Percentiles rank a stretch among this genome's conserved stretches.
Evolutionary conservation across 2,888 invertebrate species (phyloP).

Genomic region (Microctonus aethiopoides): DNA sequence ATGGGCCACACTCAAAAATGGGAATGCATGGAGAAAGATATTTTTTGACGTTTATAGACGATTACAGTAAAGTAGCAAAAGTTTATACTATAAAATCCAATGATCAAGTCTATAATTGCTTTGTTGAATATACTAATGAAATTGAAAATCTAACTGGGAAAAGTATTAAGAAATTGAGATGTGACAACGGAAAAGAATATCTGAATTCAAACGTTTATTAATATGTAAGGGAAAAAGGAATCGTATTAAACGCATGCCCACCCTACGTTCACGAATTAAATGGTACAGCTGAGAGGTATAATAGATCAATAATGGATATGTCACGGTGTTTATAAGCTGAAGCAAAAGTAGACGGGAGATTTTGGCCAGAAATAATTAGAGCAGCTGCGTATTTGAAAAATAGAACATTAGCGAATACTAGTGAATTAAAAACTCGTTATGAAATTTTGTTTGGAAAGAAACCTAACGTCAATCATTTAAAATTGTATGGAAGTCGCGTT

Average conservation of each 20-base stretch:
- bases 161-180: slow-evolving; percentile 20
- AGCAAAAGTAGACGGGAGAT: slow-evolving; percentile 8
- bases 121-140: slow-evolving; percentile 22
- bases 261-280: slow-evolving; percentile 26
- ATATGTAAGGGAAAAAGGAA: slow-evolving; percentile 22
- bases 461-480: slow-evolving; percentile 48
- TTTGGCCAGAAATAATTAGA: slow-evolving; percentile 25
- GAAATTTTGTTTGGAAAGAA: slow-evolving; percentile 51
- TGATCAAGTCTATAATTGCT: background rate
- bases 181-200: slow-evolving; percentile 24
- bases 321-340: slow-evolving; percentile 22
- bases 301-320: slow-evolving; percentile 23
- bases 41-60: slow-evolving; percentile 20
- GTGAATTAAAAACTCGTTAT: slow-evolving; percentile 45
- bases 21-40: slow-evolving; percentile 38
- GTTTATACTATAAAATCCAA: background rate
- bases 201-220: too few species aligned
- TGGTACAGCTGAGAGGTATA: slow-evolving; percentile 23
- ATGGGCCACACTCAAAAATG: slow-evolving; percentile 10
- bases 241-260: slow-evolving; percentile 16
- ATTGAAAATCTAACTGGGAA: slow-evolving; percentile 15
- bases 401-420: slow-evolving; percentile 28
- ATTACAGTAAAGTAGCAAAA: background rate
- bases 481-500: slow-evolving; percentile 51
- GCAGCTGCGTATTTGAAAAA: slow-evolving; percentile 30